Percentiles rank a stretch among this genome's conserved stretches.
Conservation (phyloP, 2,888 invertebrate species). For the Pterostichus madidus region DNA sequence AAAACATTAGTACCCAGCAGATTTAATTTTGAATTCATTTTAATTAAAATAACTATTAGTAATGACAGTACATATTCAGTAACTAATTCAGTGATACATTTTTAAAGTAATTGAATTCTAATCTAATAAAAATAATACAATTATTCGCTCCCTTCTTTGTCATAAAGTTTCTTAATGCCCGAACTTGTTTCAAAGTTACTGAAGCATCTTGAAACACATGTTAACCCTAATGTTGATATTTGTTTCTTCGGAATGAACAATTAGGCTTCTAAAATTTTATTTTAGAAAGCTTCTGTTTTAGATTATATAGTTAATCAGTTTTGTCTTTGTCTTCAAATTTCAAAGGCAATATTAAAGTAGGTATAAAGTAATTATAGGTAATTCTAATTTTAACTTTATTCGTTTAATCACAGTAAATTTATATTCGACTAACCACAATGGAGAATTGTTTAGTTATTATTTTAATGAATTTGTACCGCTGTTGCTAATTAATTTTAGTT, state of each 20-base stretch:
- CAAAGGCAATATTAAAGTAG: slow-evolving; percentile 29
- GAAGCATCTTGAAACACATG: slow-evolving; percentile 11
- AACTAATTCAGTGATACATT: no score
- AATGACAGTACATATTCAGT: no score
- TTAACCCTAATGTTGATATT: slow-evolving; percentile 2
- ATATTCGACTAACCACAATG: slow-evolving; percentile 17
- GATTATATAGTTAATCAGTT: slow-evolving; percentile 1
- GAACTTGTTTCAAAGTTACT: slow-evolving; percentile 20
- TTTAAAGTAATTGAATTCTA: slow-evolving; percentile 9
- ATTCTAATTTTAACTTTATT: slow-evolving; percentile 36
- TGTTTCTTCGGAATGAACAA: not conserved
- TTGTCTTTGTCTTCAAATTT: slow-evolving; percentile 12
- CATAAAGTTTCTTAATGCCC: slow-evolving; percentile 22
- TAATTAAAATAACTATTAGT: no score
- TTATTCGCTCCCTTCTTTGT: not conserved
- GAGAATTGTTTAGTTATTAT: not conserved
- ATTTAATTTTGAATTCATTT: no score
- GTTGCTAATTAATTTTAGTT: not conserved
- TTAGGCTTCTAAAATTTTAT: not conserved
- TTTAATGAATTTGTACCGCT: slow-evolving; percentile 9
- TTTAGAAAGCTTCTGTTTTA: not conserved
- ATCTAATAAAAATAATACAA: not conserved
- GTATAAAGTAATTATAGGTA: slow-evolving; percentile 14
- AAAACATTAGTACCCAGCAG: no score
- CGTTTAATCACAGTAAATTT: slow-evolving; percentile 9